Base-by-base conservation (phyloP, 2,113 vertebrate genomes). In the Mionectes macconnelli region DNA sequence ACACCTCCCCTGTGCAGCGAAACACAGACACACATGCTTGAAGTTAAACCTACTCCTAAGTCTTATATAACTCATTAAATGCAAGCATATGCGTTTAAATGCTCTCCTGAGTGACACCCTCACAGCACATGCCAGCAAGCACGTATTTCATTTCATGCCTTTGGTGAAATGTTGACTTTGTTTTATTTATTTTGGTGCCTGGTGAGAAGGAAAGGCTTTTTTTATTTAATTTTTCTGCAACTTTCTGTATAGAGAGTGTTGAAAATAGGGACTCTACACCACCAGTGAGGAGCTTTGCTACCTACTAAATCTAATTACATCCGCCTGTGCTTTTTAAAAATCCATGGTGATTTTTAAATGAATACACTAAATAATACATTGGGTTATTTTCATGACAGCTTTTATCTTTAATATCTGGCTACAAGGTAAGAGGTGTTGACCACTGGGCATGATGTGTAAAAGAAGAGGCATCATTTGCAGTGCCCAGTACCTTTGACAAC, bases 71-170 rank as follows among this genome's bases (percentile, higher is more conserved):
- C 56, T 92, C 76, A 72, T 72, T 86, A 90, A 95, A 84, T 83
- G 27, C 72, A 81, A 92, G 64, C 88, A 90, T 57, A 77, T 86
- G 85, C 2, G 0, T 89, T 90, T 83, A 89, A 96, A 81, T 47
- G 56, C 90, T 92, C 79, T 95, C 88, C 90, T 75, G 79, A 93
- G 92, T 88, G 90, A 93, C 42, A 79, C 90, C 67, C 76, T 94
- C 90, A 67, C 66, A 90, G 85, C 57, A 90, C 86, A n/a, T 74
- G 86, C 79, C 79, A 94, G 68, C 37, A 91, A 95, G 75, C 82
- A 83, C 28, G 0, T 80, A 93, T 96, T 91, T 91, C 53, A 94
- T 96, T 86, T 70, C 64, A 81, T 75, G 73, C 28, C 2, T 95
- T 96, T 56, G 73, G 57, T 45, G 44, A 95, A 88, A 92, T 44